Percentiles rank a stretch among this genome's conserved stretches.
phyloP scores from a whole-genome alignment of 2,888 invertebrate species.

The Harpalus rubripes region DNA sequence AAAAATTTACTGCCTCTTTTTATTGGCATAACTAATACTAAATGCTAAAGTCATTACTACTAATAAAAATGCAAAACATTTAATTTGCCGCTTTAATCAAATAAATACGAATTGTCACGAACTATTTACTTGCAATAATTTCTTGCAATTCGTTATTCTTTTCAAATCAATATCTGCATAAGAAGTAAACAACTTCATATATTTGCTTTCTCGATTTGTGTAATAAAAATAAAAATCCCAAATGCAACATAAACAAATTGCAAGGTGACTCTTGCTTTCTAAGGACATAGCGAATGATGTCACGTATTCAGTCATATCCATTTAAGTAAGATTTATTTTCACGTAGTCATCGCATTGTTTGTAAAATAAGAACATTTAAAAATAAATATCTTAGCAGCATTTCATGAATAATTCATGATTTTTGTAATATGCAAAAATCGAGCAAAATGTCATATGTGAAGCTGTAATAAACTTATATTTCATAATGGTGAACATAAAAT shows the following conservation, averaged over 20 bases:
- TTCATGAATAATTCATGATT: background rate
- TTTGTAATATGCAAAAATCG: background rate
- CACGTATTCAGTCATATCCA: conserved; percentile 29
- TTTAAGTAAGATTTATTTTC: conserved; percentile 38
- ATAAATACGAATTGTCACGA: conserved; percentile 20
- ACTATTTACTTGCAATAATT: conserved; percentile 3
- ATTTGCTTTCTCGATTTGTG: conserved; percentile 8
- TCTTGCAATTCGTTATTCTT: conserved; percentile 28
- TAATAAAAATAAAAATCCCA: conserved; percentile 8
- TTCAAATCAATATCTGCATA: conserved; percentile 10
- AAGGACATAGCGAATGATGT: conserved; percentile 30
- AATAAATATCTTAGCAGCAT: background rate
- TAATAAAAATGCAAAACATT: conserved; percentile 12
- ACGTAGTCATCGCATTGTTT: background rate
- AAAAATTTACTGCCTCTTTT: background rate
- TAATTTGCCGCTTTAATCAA: conserved; percentile 36
- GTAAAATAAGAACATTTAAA: conserved; percentile 15
- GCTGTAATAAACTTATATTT: conserved; percentile 3
- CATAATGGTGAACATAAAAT: background rate
- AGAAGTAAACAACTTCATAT: background rate
- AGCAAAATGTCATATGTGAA: conserved; percentile 2
- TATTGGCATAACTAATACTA: background rate
- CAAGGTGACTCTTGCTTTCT: conserved; percentile 10
- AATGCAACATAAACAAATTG: conserved; percentile 29
- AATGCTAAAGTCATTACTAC: conserved; percentile 2